These are phyloP conservation scores for Gadopsis marmoratus DNA, from an alignment of 2,797 vertebrate genomes.

Conservation along the genomic window DNA sequence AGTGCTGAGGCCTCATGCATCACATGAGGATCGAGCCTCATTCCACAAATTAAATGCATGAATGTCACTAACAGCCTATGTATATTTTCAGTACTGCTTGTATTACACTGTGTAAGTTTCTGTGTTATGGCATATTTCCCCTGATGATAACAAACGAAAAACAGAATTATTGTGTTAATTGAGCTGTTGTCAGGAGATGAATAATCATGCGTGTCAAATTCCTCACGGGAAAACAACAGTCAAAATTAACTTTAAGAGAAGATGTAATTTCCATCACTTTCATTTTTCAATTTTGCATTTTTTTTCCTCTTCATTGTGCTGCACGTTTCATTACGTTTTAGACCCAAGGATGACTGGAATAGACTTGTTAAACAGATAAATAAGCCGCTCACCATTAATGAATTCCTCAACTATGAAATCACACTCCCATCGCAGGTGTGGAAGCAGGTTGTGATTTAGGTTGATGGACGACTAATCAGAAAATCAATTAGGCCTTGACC, in stretches of 20 bases:
- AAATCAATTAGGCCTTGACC: slow-evolving; percentile 95
- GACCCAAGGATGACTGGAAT: slow-evolving; percentile 29
- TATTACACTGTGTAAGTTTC: slow-evolving; percentile 53
- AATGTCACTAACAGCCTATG: slow-evolving; percentile 63
- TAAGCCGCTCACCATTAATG: slow-evolving; percentile 63
- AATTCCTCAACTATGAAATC: slow-evolving; percentile 64
- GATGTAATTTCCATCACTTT: slow-evolving; percentile 66
- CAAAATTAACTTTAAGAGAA: slow-evolving; percentile 70
- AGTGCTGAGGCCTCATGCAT: slow-evolving; percentile 62
- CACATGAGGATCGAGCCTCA: slow-evolving; percentile 71
- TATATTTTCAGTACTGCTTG: slow-evolving; percentile 64
- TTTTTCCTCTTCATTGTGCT: slow-evolving; percentile 10
- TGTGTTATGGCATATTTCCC: slow-evolving; percentile 68
- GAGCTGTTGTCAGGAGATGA: slow-evolving; percentile 73
- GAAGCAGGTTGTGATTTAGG: slow-evolving; percentile 86
- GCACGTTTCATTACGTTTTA: slow-evolving; percentile 39
- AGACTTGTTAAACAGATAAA: slow-evolving; percentile 68
- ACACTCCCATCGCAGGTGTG: slow-evolving; percentile 76
- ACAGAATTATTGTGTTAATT: slow-evolving; percentile 77
- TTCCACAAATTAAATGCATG: slow-evolving; percentile 77
- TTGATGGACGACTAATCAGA: slow-evolving; percentile 89
- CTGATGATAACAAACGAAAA: slow-evolving; percentile 70
- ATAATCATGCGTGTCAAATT: slow-evolving; percentile 69
- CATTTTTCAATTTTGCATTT: slow-evolving; percentile 22
- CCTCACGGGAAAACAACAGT: slow-evolving; percentile 61